Conservation (phyloP, 1,140 invertebrate genomes). For the Drosophila truncata region DNA sequence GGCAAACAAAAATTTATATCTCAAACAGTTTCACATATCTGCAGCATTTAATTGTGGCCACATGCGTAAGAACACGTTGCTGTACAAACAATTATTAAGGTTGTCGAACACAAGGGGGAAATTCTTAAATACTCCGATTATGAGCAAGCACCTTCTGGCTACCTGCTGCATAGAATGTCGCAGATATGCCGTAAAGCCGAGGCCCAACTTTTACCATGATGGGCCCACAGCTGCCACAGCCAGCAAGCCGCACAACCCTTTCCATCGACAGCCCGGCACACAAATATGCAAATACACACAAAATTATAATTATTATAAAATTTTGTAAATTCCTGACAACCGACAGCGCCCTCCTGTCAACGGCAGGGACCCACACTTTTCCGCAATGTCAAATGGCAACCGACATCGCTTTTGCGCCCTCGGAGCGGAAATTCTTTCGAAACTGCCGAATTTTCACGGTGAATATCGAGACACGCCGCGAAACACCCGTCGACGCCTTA, state of each 20-base stretch:
- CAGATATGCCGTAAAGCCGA: constrained; percentile 55
- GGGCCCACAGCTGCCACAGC: constrained; percentile 52
- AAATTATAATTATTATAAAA: constrained; percentile 81
- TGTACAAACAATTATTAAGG: constrained; percentile 58
- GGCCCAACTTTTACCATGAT: constrained; percentile 49
- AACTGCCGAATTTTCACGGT: constrained; percentile 66
- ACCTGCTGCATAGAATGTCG: constrained; percentile 48
- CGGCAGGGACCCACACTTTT: constrained; percentile 50
- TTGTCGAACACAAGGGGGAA: constrained; percentile 52
- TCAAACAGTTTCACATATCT: not conserved
- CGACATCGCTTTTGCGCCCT: constrained; percentile 17
- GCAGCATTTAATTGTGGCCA: constrained; percentile 12
- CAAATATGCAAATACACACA: constrained; percentile 68
- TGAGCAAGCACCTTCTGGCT: constrained; percentile 12
- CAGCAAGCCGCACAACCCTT: constrained; percentile 7
- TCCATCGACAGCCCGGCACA: not conserved
- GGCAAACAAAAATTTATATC: not conserved
- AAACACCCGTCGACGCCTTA: constrained; percentile 28
- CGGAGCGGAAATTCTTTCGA: constrained; percentile 15
- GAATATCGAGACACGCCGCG: constrained; percentile 28
- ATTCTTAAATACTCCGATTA: constrained; percentile 47
- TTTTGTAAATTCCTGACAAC: constrained; percentile 59
- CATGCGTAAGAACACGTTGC: not conserved
- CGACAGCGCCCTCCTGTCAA: constrained; percentile 45
- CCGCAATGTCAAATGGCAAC: constrained; percentile 67